These are phyloP conservation scores for Tetragonisca angustula DNA, from an alignment of 2,888 invertebrate genomes.

Conservation along the genomic window DNA sequence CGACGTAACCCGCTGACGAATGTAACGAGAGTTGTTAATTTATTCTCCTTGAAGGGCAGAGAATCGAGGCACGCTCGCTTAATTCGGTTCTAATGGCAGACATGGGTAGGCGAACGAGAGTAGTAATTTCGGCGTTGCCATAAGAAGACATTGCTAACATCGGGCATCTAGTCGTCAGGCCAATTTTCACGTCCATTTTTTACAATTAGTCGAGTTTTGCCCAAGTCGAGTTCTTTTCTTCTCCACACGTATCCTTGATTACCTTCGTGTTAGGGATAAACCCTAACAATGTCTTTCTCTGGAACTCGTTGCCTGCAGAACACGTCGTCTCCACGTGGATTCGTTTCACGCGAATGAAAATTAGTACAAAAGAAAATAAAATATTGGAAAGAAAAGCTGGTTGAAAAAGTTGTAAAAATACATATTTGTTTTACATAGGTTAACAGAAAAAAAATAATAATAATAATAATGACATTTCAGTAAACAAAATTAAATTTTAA, in stretches of 20 bases:
- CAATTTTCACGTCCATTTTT: background rate
- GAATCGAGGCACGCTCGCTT: background rate
- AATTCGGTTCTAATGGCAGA: background rate
- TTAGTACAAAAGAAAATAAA: no score
- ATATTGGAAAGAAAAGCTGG: no score
- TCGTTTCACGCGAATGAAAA: no score
- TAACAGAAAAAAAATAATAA: no score
- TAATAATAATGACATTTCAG: no score
- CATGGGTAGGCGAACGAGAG: background rate
- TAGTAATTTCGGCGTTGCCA: background rate
- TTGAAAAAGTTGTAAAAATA: no score
- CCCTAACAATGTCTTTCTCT: background rate
- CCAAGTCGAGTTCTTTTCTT: background rate
- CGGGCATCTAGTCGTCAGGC: background rate
- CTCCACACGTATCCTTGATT: background rate
- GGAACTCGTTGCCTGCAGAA: background rate
- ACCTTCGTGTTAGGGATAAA: background rate
- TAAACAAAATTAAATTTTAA: no score
- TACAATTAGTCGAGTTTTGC: background rate
- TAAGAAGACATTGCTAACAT: slow-evolving; percentile 7
- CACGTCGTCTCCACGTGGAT: no score
- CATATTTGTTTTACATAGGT: no score
- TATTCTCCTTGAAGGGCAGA: background rate
- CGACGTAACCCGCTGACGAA: background rate
- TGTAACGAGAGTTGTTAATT: slow-evolving; percentile 1